Base-by-base conservation (phyloP, 2,113 vertebrate genomes). In the Cercopithecus mona region DNA sequence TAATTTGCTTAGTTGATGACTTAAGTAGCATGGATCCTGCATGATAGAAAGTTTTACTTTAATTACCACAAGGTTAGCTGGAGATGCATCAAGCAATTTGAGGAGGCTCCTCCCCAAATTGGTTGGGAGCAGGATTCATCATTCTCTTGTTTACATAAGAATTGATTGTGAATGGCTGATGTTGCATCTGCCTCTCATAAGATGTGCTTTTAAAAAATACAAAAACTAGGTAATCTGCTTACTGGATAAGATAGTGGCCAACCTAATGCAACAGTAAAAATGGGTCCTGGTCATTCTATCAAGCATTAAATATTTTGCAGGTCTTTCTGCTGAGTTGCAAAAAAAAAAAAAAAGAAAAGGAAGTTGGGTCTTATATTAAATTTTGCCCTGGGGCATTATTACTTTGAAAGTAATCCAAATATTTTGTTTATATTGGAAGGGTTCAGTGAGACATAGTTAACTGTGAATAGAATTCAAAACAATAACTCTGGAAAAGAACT, bases 361-460 rank as follows among this genome's bases (percentile, higher is more conserved):
- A 55, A 18, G 45, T 97, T 88, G 50, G 55, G 23, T 90, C 92
- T 97, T 94, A 97, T 96, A 98, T 97, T 98, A 97, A 98, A 97
- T 98, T 98, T 98, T 97, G 87, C 96, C 97, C 97, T 96, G 84
- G 97, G 88, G 90, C 81, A 94, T 97, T 98, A 98, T 97, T 95
- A 97, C 96, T 98, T 97, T 97, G 97, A 98, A 98, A 98, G 91
- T 88, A 96, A 98, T 97, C 84, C 97, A 98, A 95, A 98, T 97
- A 97, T 97, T 98, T 96, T 97, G 94, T 97, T 98, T 98, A 95
- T 98, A 96, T 97, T 98, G 97, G 97, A 97, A 97, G 93, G 40
- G 89, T 96, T 98, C 95, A 93, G 93, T 97, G 94, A 98, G 90
- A 95, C 91, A 95, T 84, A 95, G 93, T 98, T 96, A 96, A 86